These are phyloP conservation scores for Acrocephalus arundinaceus DNA, from an alignment of 2,113 vertebrate species.

Conservation along the genomic window DNA sequence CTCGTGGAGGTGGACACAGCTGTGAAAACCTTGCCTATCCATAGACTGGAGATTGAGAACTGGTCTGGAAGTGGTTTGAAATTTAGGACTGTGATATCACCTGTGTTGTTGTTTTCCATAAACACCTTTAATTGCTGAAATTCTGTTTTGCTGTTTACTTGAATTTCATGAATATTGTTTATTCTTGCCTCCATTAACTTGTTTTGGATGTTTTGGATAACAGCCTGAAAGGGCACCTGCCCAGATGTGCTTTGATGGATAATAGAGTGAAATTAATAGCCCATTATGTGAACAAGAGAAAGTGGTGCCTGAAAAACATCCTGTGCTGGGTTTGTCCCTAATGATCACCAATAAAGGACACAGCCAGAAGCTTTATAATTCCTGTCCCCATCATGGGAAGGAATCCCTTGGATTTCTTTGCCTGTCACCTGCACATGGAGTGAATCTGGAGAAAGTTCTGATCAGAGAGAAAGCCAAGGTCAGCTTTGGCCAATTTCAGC, in stretches of 20 bases:
- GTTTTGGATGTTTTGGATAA: not conserved
- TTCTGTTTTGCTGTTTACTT: not conserved
- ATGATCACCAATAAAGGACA: not conserved
- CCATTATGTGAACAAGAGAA: not conserved
- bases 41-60: not conserved
- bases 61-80: not conserved
- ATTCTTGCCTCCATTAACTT: not conserved
- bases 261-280: not conserved
- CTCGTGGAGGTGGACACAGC: not conserved
- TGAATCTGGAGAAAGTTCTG: not conserved
- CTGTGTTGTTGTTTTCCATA: not conserved
- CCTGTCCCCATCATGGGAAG: not conserved
- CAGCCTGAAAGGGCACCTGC: not conserved
- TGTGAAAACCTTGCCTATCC: not conserved
- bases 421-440: not conserved
- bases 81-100: not conserved
- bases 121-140: not conserved
- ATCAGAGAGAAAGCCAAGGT: not conserved
- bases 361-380: not conserved
- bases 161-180: not conserved
- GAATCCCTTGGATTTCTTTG: not conserved
- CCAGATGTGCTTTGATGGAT: not conserved
- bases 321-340: not conserved
- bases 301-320: not conserved
- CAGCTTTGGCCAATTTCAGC: not conserved